Conservation (phyloP, 2,113 vertebrate genomes). For the Numida meleagris region DNA sequence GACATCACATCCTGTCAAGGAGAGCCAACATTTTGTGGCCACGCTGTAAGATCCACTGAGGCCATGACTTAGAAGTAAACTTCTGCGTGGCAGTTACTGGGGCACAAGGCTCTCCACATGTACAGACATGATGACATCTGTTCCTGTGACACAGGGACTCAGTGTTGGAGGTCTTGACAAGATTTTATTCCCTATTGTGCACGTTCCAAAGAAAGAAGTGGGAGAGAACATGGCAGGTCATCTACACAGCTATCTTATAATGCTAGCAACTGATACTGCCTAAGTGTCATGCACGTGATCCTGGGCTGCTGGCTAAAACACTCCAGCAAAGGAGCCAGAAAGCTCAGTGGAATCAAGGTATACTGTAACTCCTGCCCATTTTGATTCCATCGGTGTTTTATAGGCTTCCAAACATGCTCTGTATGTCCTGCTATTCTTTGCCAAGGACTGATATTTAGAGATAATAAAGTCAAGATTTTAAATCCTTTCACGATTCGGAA, state of each 20-base stretch:
- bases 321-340: not conserved
- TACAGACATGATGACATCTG: not conserved
- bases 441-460: not conserved
- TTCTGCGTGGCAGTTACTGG: not conserved
- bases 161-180: not conserved
- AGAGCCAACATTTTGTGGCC: not conserved
- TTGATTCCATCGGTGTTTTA: not conserved
- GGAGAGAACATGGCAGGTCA: not conserved
- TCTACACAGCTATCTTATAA: not conserved
- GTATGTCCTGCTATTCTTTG: not conserved
- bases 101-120: not conserved
- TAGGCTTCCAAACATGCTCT: not conserved
- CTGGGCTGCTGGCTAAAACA: constrained; percentile 20
- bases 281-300: not conserved
- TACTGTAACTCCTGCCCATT: not conserved
- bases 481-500: not conserved
- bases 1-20: not conserved
- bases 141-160: not conserved
- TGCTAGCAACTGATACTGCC: not conserved
- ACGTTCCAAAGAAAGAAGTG: not conserved
- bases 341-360: not conserved
- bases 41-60: not conserved
- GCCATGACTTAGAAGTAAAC: not conserved
- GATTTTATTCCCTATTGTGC: not conserved
- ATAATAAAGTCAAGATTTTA: not conserved